Evolutionary conservation across 2,888 invertebrate genomes (phyloP).

Genomic region (Hylaea fasciaria): DNA sequence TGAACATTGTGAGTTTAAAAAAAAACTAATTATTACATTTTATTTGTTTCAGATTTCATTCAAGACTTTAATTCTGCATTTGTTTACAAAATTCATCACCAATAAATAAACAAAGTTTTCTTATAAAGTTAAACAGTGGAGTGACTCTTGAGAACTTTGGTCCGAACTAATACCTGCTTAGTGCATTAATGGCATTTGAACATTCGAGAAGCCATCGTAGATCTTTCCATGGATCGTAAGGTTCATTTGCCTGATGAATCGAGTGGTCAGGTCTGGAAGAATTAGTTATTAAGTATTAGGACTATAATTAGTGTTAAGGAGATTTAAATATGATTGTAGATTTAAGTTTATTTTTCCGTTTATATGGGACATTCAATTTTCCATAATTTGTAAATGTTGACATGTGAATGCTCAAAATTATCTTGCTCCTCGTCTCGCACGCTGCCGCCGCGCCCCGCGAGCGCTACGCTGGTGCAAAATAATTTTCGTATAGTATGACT

Average conservation of each 20-base stretch:
- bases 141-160: constrained; percentile 72
- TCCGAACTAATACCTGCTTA: constrained; percentile 72
- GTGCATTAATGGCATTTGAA: no score
- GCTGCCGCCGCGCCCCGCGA: constrained; percentile 4
- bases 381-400: constrained; percentile 58
- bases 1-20: no score
- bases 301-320: constrained; percentile 71
- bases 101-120: constrained; percentile 72
- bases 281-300: constrained; percentile 70
- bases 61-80: constrained; percentile 72
- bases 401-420: constrained; percentile 56
- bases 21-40: no score
- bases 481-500: constrained; percentile 55
- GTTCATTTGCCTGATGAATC: no score
- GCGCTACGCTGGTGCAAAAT: constrained; percentile 52
- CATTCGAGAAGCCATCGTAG: no score
- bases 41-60: constrained; percentile 52
- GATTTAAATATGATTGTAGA: constrained; percentile 80
- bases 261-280: no score
- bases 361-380: constrained; percentile 69
- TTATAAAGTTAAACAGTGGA: constrained; percentile 66
- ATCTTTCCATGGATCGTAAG: no score
- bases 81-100: constrained; percentile 72
- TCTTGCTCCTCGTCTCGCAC: constrained; percentile 52
- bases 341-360: constrained; percentile 77